A percentile compares a stretch with the other conserved stretches of the same genome.
Evolutionary conservation across 2,888 invertebrate genomes (phyloP).

Genomic region (Drosophila multiciliata): DNA sequence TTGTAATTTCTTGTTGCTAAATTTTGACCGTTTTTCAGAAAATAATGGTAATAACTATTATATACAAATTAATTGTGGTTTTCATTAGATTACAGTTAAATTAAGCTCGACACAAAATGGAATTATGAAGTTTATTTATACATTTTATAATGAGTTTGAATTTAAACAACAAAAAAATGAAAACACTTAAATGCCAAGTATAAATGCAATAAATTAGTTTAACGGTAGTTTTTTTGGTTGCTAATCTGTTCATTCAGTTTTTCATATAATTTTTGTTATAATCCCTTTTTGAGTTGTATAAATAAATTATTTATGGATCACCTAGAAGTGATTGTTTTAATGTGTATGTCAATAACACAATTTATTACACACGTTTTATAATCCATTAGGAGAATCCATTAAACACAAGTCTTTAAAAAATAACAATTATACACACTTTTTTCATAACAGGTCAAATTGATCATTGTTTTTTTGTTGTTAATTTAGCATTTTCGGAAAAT

Average conservation of each 20-base stretch:
- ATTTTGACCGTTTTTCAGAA: slow-evolving; percentile 3
- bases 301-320: background rate
- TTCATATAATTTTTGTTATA: background rate
- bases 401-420: slow-evolving; percentile 1
- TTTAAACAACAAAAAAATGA: background rate
- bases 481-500: slow-evolving; percentile 30
- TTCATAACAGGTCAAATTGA: background rate
- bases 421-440: background rate
- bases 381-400: slow-evolving; percentile 1
- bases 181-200: background rate
- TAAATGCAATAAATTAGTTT: background rate
- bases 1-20: slow-evolving; percentile 6
- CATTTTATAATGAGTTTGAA: background rate
- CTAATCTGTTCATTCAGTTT: background rate
- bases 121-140: background rate
- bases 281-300: background rate
- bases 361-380: background rate
- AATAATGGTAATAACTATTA: slow-evolving; percentile 1
- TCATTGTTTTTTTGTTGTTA: slow-evolving; percentile 16
- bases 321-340: background rate
- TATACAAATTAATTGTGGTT: background rate
- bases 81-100: background rate
- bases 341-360: background rate
- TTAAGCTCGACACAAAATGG: slow-evolving; percentile 4
- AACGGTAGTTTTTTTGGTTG: background rate